Percentiles rank a stretch among this genome's conserved stretches.
Conservation (phyloP, 2,888 invertebrate species). For the Tenthredo notha region DNA sequence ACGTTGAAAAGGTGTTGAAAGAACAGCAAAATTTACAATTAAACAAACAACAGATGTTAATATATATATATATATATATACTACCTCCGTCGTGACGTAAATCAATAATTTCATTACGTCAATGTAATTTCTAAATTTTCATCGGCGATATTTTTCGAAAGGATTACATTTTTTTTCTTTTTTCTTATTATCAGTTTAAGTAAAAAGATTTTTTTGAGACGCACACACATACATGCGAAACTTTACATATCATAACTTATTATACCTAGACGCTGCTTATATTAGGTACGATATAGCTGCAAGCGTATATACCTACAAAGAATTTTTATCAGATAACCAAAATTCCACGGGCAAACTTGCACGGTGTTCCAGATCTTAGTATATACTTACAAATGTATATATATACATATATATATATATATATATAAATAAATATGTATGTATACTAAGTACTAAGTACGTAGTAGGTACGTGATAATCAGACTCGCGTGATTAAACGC, state of each 20-base stretch:
- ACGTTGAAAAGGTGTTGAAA: background rate
- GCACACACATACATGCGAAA: too few relatives aligned
- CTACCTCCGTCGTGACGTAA: background rate
- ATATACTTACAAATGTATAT: too few relatives aligned
- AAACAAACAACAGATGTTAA: conserved; percentile 37
- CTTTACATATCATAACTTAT: too few relatives aligned
- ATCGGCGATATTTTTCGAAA: background rate
- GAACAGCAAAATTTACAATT: conserved; percentile 20
- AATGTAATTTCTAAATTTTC: background rate
- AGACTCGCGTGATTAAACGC: conserved; percentile 46
- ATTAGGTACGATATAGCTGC: background rate
- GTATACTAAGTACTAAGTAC: background rate
- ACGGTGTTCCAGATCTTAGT: background rate
- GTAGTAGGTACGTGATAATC: conserved; percentile 21
- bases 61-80: too few relatives aligned
- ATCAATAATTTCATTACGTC: background rate
- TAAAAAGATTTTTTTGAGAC: too few relatives aligned
- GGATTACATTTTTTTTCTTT: too few relatives aligned
- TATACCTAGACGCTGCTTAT: background rate
- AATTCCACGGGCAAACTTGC: conserved; percentile 42
- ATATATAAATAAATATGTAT: background rate
- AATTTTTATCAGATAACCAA: conserved; percentile 36
- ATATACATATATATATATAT: background rate
- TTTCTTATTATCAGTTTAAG: too few relatives aligned
- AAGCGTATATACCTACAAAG: background rate